Conservation (phyloP, 2,113 vertebrate species). For the Odontophorus gujanensis region DNA sequence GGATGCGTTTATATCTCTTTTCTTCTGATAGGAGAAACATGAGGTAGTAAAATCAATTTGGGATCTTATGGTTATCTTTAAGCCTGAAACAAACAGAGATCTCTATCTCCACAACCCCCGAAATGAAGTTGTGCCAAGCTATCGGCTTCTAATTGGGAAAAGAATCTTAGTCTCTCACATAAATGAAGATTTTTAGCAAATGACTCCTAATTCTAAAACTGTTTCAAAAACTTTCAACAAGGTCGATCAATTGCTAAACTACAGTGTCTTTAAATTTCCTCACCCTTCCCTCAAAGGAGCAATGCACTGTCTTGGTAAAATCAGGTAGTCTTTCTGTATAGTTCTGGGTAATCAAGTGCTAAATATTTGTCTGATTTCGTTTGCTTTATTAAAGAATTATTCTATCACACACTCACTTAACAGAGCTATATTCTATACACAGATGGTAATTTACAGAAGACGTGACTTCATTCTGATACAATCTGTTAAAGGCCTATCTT, state of each 20-base stretch:
- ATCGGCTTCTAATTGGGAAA: not conserved
- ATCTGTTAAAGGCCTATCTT: not conserved
- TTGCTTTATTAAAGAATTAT: not conserved
- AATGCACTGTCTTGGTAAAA: not conserved
- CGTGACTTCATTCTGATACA: not conserved
- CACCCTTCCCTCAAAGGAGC: not conserved
- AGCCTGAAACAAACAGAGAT: not conserved
- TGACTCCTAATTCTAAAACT: not conserved
- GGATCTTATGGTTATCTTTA: too few species aligned
- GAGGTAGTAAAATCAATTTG: not conserved
- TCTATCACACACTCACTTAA: not conserved
- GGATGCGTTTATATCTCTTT: not conserved
- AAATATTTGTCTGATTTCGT: not conserved
- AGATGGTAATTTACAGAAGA: not conserved
- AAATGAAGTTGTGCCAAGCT: not conserved
- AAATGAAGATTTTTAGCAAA: not conserved
- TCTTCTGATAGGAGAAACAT: not conserved
- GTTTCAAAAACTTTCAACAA: not conserved
- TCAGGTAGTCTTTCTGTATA: not conserved
- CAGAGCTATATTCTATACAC: not conserved
- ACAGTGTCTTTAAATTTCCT: not conserved
- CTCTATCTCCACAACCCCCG: not conserved
- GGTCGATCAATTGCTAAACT: not conserved
- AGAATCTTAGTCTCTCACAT: not conserved
- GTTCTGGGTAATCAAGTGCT: not conserved